Conservation (phyloP, 1,140 invertebrate species). For the Drosophila nannoptera region DNA sequence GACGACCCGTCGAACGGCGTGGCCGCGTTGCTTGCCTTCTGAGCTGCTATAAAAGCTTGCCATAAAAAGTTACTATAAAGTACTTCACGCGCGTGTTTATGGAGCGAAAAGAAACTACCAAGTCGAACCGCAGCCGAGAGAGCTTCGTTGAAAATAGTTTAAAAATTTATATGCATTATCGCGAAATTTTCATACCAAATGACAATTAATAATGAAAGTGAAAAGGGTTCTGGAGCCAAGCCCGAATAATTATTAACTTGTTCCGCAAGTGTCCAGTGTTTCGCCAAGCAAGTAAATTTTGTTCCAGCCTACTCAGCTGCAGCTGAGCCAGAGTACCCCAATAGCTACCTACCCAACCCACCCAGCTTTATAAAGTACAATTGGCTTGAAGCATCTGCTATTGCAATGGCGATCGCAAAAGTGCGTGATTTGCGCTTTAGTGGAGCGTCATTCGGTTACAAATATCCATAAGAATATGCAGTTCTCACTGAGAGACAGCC, state of each 20-base stretch:
- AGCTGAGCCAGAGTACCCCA: not conserved
- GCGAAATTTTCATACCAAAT: slow-evolving; percentile 1
- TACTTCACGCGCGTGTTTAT: slow-evolving; percentile 13
- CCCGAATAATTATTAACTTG: slow-evolving; percentile 4
- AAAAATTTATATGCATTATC: slow-evolving; percentile 50
- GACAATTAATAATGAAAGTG: slow-evolving; percentile 5
- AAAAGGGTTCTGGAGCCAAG: slow-evolving; percentile 1
- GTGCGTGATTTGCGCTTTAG: too few species aligned
- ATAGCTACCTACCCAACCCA: not conserved
- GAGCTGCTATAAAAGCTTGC: slow-evolving; percentile 1
- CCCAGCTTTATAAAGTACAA: slow-evolving; percentile 57
- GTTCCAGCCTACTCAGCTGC: slow-evolving; percentile 19
- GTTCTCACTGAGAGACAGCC: not conserved
- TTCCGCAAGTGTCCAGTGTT: slow-evolving; percentile 28
- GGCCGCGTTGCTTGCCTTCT: slow-evolving; percentile 54
- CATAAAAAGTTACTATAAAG: too few species aligned
- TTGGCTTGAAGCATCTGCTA: slow-evolving; percentile 7
- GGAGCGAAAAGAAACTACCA: not conserved
- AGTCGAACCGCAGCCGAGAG: not conserved
- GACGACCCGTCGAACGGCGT: slow-evolving; percentile 66
- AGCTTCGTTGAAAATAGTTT: too few species aligned
- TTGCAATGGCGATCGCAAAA: too few species aligned
- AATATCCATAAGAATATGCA: too few species aligned
- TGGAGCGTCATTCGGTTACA: too few species aligned
- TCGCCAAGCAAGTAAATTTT: slow-evolving; percentile 6